Evolutionary conservation across 2,888 invertebrate genomes (phyloP).

Genomic region (Gastrophysa polygoni): DNA sequence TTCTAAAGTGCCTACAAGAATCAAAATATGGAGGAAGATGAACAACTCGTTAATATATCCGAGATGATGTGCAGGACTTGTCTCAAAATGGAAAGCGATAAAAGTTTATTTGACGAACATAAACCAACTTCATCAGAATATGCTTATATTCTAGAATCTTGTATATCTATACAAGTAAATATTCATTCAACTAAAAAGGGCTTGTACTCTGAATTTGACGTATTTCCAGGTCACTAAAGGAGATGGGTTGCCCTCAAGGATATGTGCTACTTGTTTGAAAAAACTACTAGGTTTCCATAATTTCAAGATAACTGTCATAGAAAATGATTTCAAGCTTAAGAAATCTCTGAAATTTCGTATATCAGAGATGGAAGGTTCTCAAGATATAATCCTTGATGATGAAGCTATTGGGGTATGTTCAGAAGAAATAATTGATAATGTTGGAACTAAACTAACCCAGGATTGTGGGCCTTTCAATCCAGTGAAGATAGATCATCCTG

Average conservation of each 20-base stretch:
- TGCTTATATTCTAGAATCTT: slow-evolving; percentile 40
- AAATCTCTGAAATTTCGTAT: slow-evolving; percentile 22
- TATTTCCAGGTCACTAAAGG: slow-evolving; percentile 37
- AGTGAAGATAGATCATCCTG: background rate
- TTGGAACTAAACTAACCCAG: background rate
- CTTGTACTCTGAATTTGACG: background rate
- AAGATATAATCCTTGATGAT: slow-evolving; percentile 19
- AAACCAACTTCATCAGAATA: slow-evolving; percentile 36
- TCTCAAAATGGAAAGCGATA: slow-evolving; percentile 35
- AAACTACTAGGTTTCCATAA: slow-evolving; percentile 39
- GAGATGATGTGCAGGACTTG: slow-evolving; percentile 41
- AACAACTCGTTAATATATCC: slow-evolving; percentile 10
- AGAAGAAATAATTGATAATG: slow-evolving; percentile 4
- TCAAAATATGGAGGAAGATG: background rate
- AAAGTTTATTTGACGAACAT: slow-evolving; percentile 38
- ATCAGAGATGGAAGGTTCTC: slow-evolving; percentile 17
- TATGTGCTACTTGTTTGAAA: slow-evolving; percentile 43
- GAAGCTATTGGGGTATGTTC: slow-evolving; percentile 12
- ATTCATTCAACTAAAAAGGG: background rate
- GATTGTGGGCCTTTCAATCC: background rate
- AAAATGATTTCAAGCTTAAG: slow-evolving; percentile 38
- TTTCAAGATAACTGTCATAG: slow-evolving; percentile 37
- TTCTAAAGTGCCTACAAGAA: too few relatives aligned
- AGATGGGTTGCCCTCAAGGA: slow-evolving; percentile 41
- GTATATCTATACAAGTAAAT: slow-evolving; percentile 40